Conservation (phyloP, 1,140 invertebrate genomes). For the Calliopsis andreniformis region DNA sequence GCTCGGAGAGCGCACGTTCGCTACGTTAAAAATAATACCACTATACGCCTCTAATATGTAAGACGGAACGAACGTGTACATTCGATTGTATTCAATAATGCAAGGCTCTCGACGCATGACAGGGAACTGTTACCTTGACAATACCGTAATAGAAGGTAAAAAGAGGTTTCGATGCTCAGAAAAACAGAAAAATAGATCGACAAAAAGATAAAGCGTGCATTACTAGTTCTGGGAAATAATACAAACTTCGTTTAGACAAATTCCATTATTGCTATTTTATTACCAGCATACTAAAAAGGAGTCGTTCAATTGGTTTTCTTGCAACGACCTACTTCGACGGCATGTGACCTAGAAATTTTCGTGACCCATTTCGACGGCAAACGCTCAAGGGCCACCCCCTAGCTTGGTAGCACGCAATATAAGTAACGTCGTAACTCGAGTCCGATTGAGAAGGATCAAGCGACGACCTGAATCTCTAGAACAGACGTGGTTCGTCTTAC, state of each 20-base stretch:
- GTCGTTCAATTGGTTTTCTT: slow-evolving; percentile 13
- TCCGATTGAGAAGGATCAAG: slow-evolving; percentile 15
- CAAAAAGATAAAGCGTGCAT: too few species aligned
- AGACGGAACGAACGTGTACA: neutral
- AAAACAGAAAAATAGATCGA: neutral
- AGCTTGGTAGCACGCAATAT: neutral
- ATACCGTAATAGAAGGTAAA: neutral
- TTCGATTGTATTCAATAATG: slow-evolving; percentile 42
- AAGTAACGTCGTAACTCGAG: neutral
- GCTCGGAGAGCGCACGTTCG: neutral
- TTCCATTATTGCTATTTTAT: too few species aligned
- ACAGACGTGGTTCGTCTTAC: neutral
- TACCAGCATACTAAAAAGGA: neutral
- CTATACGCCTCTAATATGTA: neutral
- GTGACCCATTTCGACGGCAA: slow-evolving; percentile 57
- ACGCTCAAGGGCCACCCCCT: slow-evolving; percentile 25
- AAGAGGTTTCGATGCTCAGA: neutral
- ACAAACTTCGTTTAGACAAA: neutral
- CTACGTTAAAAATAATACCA: neutral
- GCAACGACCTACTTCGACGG: slow-evolving; percentile 1
- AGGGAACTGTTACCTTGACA: slow-evolving; percentile 37
- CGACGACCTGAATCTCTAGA: slow-evolving; percentile 16
- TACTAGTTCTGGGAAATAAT: too few species aligned
- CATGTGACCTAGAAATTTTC: slow-evolving; percentile 59
- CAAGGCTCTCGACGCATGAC: slow-evolving; percentile 24